These are phyloP conservation scores for Trichopoda pennipes DNA, from an alignment of 2,888 invertebrate genomes.

Conservation along the genomic window DNA sequence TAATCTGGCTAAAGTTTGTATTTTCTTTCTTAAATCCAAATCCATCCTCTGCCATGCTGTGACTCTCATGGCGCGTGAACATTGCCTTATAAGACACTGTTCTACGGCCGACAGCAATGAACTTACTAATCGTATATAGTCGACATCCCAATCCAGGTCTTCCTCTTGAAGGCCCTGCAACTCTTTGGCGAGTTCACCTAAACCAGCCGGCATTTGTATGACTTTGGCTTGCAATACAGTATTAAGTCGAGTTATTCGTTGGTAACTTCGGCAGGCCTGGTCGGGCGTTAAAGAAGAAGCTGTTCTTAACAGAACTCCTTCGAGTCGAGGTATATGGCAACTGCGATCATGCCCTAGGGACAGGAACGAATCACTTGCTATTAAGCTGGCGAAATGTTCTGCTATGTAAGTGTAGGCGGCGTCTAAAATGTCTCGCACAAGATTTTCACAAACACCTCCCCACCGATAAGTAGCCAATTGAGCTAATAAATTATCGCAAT, in stretches of 20 bases:
- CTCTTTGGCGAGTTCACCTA: constrained; percentile 78
- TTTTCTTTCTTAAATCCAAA: constrained; percentile 83
- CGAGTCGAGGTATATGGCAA: constrained; percentile 88
- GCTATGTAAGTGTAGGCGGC: constrained; percentile 90
- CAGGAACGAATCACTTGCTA: constrained; percentile 86
- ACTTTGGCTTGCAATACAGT: constrained; percentile 80
- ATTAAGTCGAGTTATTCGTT: constrained; percentile 80
- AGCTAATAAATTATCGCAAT: constrained; percentile 90
- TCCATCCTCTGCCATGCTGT: constrained; percentile 86
- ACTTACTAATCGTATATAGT: constrained; percentile 83
- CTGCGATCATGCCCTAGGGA: constrained; percentile 87
- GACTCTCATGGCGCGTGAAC: constrained; percentile 84
- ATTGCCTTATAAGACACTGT: constrained; percentile 87
- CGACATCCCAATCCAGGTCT: constrained; percentile 82
- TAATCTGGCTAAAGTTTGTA: constrained; percentile 85
- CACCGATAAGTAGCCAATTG: constrained; percentile 90
- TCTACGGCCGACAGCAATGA: constrained; percentile 86
- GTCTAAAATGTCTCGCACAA: constrained; percentile 90
- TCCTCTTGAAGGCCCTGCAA: constrained; percentile 79
- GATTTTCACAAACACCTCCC: constrained; percentile 86
- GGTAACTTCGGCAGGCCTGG: constrained; percentile 90
- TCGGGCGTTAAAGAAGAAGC: constrained; percentile 90
- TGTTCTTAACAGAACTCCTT: constrained; percentile 89
- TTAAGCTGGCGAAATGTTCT: constrained; percentile 88
- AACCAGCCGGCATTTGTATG: constrained; percentile 79